Conservation (phyloP, 2,113 vertebrate genomes). For the Leptobrachium ailaonicum region DNA sequence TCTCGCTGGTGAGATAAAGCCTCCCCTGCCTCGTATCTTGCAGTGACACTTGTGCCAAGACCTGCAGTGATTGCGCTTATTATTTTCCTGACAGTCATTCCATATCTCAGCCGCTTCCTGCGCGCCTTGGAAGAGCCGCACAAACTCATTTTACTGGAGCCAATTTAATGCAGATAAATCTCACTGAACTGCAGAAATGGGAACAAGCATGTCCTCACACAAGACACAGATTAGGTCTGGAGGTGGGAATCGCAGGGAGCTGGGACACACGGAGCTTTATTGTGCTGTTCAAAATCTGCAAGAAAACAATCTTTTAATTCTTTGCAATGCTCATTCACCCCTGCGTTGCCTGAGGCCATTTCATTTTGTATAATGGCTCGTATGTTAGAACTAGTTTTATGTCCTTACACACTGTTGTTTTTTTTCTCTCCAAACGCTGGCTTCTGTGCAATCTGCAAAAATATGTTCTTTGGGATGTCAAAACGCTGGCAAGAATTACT, state of each 20-base stretch:
- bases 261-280: background rate
- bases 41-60: conserved; percentile 39
- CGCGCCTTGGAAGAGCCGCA: conserved; percentile 20
- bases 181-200: conserved; percentile 26
- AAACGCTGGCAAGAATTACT: no score
- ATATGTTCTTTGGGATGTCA: no score
- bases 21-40: conserved; percentile 14
- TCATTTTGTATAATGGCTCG: no score
- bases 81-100: conserved; percentile 32
- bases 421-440: no score
- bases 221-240: conserved; percentile 24
- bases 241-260: background rate
- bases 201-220: conserved; percentile 5
- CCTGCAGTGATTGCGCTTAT: conserved; percentile 34
- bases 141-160: conserved; percentile 42
- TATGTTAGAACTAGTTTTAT: no score
- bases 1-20: conserved; percentile 16
- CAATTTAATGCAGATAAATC: conserved; percentile 46
- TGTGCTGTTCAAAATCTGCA: conserved; percentile 23
- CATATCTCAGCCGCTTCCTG: conserved; percentile 33
- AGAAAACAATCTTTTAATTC: conserved; percentile 1
- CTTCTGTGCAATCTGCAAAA: no score
- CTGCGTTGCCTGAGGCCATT: no score
- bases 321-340: background rate
- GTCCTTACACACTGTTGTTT: no score